Percentiles rank a stretch among this genome's conserved stretches.
Conservation (phyloP, 2,113 vertebrate species). For the Ailurus styani region DNA sequence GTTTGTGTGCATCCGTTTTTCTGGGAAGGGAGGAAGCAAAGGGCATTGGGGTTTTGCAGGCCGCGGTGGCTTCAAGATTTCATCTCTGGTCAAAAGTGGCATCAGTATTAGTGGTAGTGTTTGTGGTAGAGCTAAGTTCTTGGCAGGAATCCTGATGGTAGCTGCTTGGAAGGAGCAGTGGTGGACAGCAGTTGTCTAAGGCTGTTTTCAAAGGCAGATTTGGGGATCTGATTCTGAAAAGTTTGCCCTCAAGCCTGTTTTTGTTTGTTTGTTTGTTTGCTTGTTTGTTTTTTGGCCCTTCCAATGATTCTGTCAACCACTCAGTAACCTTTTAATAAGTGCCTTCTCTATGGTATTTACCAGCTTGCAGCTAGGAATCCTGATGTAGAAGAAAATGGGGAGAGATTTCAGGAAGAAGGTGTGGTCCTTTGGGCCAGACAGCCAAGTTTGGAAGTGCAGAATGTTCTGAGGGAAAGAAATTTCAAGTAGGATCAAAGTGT, state of each 20-base stretch:
- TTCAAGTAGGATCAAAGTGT: not conserved
- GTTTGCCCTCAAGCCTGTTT: not conserved
- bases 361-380: not conserved
- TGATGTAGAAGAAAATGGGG: not conserved
- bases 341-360: not conserved
- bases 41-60: not conserved
- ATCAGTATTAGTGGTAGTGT: fast-evolving
- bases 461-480: not conserved
- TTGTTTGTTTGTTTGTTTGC: no score
- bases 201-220: not conserved
- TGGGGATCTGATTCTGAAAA: not conserved
- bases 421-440: not conserved
- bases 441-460: not conserved
- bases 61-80: not conserved
- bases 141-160: not conserved
- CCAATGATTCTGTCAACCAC: not conserved
- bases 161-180: not conserved
- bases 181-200: no score
- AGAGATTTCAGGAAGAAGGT: not conserved
- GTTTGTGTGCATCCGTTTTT: not conserved
- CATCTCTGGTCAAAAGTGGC: not conserved
- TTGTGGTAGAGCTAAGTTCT: not conserved
- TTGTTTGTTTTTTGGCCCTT: not conserved
- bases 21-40: not conserved
- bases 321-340: not conserved